Evolutionary conservation across 2,797 vertebrate genomes (phyloP), one percentile per base, ranked within the genome.

Genomic region (Bucorvus abyssinicus): DNA sequence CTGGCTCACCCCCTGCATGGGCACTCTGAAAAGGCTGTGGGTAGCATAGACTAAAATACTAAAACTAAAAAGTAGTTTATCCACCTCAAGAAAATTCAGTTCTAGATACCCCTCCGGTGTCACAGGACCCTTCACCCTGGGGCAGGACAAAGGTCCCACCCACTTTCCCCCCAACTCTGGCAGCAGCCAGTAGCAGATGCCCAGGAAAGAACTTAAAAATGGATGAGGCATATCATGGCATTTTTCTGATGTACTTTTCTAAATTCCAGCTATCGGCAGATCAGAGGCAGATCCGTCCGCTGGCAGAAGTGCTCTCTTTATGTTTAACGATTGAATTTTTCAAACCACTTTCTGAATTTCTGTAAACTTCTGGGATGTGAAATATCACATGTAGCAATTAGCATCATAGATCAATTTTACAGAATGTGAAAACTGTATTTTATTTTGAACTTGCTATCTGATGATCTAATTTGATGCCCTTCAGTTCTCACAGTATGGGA

Each of bases 281-380:
- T 69, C 47, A 68, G 49, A 57, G 70, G 82, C 64, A 87, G 32
- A 74, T 53, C 38, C 38, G 57, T 74, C 56, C 81, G 45, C 64
- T 44, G 44, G 45, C 42, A 90, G 50, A 90, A 73, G 34, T 13
- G 10, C 6, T 68, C 79, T 14, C n/a, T 84, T 86, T 45, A 19
- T 82, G 70, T 61, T 94, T 85, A 93, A 92, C 74, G 49, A 92
- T 40, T 22, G 27, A 30, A 63, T 53, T 85, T 89, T 90, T 93
- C 74, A 94, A 89, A 70, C 18, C 16, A 56, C 13, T 19, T 90
- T 82, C 71, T 60, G 23, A 71, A 44, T 61, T 80, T 80, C 52
- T 82, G 70, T 59, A 14, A 73, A 89, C 57, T 77, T 67, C 38
- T 38, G 49, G 69, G 60, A 93, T 80, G 34, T n/a, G 42, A 90